phyloP scores from a whole-genome alignment of 2,888 invertebrate species.

The Blera fallax region DNA sequence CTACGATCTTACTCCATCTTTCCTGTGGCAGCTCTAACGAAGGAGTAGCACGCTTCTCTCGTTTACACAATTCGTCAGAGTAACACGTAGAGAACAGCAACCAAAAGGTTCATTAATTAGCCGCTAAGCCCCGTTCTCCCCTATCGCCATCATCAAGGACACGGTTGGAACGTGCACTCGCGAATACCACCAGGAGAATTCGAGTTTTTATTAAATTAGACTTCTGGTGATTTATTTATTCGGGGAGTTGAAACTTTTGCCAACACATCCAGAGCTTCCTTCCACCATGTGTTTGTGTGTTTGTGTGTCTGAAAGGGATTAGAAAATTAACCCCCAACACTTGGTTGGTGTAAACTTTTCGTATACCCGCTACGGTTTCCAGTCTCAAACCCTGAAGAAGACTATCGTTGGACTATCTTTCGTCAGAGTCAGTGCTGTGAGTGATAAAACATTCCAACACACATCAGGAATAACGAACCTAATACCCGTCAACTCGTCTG shows the following conservation, averaged over 20 bases:
- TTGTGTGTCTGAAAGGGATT: background rate
- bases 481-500: conserved; percentile 36
- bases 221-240: conserved; percentile 68
- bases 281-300: background rate
- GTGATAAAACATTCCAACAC: conserved; percentile 56
- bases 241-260: conserved; percentile 40
- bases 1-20: background rate
- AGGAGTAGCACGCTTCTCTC: conserved; percentile 26
- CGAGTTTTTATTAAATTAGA: conserved; percentile 66
- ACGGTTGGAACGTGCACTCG: conserved; percentile 11
- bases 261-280: conserved; percentile 21
- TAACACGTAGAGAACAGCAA: conserved; percentile 56
- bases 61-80: conserved; percentile 58
- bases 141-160: conserved; percentile 23
- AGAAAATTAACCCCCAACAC: conserved; percentile 21
- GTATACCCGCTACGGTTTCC: background rate
- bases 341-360: conserved; percentile 17
- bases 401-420: conserved; percentile 21
- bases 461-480: conserved; percentile 53
- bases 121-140: conserved; percentile 12
- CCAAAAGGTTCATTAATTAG: conserved; percentile 69
- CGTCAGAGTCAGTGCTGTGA: conserved; percentile 2
- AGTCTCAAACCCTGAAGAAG: background rate
- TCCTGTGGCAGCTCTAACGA: conserved; percentile 6
- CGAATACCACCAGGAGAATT: conserved; percentile 43